phyloP scores from a whole-genome alignment of 2,113 vertebrate species.

The Oryzias melastigma region DNA sequence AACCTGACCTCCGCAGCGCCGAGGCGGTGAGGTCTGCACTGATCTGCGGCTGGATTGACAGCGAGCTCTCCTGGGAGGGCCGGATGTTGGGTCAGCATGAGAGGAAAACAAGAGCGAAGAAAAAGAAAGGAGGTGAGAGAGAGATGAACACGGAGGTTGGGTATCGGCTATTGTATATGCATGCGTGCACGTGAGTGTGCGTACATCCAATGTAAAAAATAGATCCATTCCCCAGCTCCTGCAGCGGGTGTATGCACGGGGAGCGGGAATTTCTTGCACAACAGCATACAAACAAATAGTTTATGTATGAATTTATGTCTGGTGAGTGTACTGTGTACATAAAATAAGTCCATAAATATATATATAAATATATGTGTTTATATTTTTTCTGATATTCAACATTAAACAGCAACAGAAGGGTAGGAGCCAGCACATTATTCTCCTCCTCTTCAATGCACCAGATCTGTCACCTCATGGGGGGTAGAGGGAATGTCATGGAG shows the following conservation, averaged over 20 bases:
- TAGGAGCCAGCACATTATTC: constrained; percentile 53
- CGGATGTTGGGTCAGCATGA: constrained; percentile 56
- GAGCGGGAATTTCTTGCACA: constrained; percentile 34
- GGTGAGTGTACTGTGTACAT: neutral
- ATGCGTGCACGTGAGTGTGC: constrained; percentile 12
- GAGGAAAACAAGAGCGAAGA: constrained; percentile 58
- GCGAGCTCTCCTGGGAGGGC: constrained; percentile 57
- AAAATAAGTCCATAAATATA: neutral
- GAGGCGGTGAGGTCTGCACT: constrained; percentile 45
- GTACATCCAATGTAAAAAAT: constrained; percentile 52
- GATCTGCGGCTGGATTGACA: constrained; percentile 58
- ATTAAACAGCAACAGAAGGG: constrained; percentile 65
- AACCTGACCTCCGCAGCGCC: constrained; percentile 45
- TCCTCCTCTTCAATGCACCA: constrained; percentile 64
- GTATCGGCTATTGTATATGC: constrained; percentile 9
- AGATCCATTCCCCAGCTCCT: constrained; percentile 48
- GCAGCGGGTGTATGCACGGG: constrained; percentile 52
- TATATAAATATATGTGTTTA: constrained; percentile 2
- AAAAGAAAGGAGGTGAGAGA: constrained; percentile 35
- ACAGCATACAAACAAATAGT: constrained; percentile 23
- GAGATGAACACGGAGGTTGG: constrained; percentile 43
- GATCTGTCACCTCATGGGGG: constrained; percentile 71
- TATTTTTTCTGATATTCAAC: constrained; percentile 58
- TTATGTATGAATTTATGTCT: constrained; percentile 5
- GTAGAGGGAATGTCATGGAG: constrained; percentile 68